phyloP scores from a whole-genome alignment of 2,888 invertebrate species.

The Abrostola triplasia region DNA sequence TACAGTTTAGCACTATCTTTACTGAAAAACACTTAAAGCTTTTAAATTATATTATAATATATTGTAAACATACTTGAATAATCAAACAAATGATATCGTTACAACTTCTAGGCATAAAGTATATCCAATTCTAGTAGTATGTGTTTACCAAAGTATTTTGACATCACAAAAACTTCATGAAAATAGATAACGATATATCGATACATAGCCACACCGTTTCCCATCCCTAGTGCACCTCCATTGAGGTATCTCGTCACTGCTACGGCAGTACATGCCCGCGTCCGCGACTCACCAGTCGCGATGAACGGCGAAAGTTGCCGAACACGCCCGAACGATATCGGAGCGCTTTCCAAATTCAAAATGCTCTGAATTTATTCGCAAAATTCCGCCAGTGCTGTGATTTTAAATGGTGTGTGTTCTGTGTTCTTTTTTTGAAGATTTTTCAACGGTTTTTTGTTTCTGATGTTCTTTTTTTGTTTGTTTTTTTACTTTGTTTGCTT shows the following conservation, averaged over 20 bases:
- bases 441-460: background rate
- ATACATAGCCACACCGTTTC: conserved; percentile 20
- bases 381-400: conserved; percentile 10
- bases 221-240: conserved; percentile 56
- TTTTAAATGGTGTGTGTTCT: conserved; percentile 10
- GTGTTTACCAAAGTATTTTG: no score
- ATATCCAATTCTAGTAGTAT: no score
- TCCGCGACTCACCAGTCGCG: conserved; percentile 37
- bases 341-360: conserved; percentile 59
- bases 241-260: conserved; percentile 56
- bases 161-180: background rate
- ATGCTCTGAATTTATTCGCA: conserved; percentile 51
- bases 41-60: no score
- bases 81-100: no score
- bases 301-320: conserved; percentile 54
- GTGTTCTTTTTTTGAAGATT: conserved; percentile 50
- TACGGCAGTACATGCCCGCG: conserved; percentile 51
- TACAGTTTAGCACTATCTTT: no score
- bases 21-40: no score
- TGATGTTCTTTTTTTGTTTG: conserved; percentile 12
- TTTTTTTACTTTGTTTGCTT: conserved; percentile 5
- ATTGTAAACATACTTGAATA: no score
- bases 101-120: no score
- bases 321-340: conserved; percentile 41
- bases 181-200: conserved; percentile 2